Conservation (phyloP, 2,888 invertebrate species). For the Papilio protenor region DNA sequence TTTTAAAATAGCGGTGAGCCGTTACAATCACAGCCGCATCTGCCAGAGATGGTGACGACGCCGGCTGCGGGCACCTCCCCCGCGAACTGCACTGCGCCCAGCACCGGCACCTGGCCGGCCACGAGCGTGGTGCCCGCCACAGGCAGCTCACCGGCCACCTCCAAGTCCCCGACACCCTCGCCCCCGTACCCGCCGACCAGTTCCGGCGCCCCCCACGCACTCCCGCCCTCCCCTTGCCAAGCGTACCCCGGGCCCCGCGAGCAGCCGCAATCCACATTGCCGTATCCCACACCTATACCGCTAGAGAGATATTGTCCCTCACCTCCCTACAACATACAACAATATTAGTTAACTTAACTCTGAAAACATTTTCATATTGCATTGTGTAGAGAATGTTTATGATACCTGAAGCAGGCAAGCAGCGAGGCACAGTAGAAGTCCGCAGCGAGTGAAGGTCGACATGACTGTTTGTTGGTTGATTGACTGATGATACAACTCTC, state of each 20-base stretch:
- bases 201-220: background rate
- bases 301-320: background rate
- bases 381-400: no score
- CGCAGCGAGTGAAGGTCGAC: conserved; percentile 2
- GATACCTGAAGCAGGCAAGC: background rate
- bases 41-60: no score
- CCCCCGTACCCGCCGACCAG: conserved; percentile 5
- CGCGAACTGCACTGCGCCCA: background rate
- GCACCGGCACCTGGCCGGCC: conserved; percentile 1
- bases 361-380: no score
- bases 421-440: background rate
- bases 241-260: background rate
- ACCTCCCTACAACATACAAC: no score
- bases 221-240: background rate
- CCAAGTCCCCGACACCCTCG: conserved; percentile 13
- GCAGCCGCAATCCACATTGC: conserved; percentile 4
- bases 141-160: background rate
- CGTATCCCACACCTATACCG: background rate
- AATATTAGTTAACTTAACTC: no score
- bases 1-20: no score
- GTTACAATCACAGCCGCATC: no score
- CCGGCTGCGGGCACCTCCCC: no score
- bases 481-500: background rate
- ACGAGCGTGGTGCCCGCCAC: conserved; percentile 18
- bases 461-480: conserved; percentile 1